Evolutionary conservation across 1,140 invertebrate genomes (phyloP).

Genomic region (Achroia grisella): DNA sequence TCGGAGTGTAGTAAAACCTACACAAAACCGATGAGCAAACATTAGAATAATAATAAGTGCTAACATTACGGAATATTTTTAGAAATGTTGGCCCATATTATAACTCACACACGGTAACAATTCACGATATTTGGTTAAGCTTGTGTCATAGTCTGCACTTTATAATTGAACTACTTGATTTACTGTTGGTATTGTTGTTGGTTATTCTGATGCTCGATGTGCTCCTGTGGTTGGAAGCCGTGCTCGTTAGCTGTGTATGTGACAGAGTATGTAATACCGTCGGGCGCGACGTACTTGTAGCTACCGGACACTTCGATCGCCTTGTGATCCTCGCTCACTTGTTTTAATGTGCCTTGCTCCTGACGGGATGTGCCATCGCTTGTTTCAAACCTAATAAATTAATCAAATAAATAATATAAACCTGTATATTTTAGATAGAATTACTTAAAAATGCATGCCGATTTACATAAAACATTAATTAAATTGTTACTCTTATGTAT

Average conservation of each 20-base stretch:
- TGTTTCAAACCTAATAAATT: constrained; percentile 42
- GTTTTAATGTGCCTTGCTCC: constrained; percentile 53
- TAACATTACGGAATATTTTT: background rate
- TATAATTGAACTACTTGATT: no score
- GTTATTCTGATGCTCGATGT: constrained; percentile 39
- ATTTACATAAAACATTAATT: no score
- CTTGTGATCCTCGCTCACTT: constrained; percentile 46
- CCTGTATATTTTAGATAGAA: no score
- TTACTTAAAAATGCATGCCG: no score
- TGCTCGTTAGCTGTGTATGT: constrained; percentile 75
- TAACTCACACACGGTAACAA: no score
- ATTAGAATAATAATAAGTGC: background rate
- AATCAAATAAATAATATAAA: no score
- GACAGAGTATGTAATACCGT: constrained; percentile 74
- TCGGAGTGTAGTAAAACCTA: constrained; percentile 29
- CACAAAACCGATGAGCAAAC: constrained; percentile 13
- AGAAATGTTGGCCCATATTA: no score
- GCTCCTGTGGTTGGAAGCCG: constrained; percentile 65
- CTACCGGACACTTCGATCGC: constrained; percentile 64
- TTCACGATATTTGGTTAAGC: no score
- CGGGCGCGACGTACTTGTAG: constrained; percentile 74
- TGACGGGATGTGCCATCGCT: constrained; percentile 59
- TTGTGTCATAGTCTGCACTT: no score
- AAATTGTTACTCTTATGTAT: no score
- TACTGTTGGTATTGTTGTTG: constrained; percentile 19